A percentile compares a stretch with the other conserved stretches of the same genome.
Conservation (phyloP, 2,888 invertebrate species). For the Agrotis segetum region DNA sequence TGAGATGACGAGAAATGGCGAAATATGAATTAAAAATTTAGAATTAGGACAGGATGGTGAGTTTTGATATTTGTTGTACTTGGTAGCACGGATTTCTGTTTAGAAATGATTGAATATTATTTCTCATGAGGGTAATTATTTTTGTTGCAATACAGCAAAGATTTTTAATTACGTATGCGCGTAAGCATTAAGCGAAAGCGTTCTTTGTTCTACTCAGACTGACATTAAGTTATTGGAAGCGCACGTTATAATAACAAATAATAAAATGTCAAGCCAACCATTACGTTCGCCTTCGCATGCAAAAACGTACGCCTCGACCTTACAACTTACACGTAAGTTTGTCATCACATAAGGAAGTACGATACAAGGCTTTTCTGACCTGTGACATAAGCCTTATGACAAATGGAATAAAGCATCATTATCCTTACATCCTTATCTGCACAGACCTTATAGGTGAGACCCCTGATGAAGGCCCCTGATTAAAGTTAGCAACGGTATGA, state of each 20-base stretch:
- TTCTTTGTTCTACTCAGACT: background rate
- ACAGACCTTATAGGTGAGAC: constrained; percentile 38
- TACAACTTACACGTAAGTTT: constrained; percentile 23
- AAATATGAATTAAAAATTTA: too few relatives aligned
- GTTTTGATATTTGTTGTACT: too few relatives aligned
- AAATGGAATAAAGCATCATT: background rate
- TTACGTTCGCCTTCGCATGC: constrained; percentile 53
- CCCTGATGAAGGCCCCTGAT: constrained; percentile 46
- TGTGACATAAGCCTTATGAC: background rate
- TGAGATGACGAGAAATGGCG: too few relatives aligned
- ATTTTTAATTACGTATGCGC: background rate
- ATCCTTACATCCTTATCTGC: constrained; percentile 9
- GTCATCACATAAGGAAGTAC: constrained; percentile 57
- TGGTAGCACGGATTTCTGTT: too few relatives aligned
- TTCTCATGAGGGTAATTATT: too few relatives aligned
- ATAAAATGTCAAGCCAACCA: constrained; percentile 7
- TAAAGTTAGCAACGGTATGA: constrained; percentile 38
- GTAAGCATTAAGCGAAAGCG: too few relatives aligned
- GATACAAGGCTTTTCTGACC: background rate
- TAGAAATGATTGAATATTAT: too few relatives aligned
- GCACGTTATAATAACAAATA: constrained; percentile 29
- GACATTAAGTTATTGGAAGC: background rate
- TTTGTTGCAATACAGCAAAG: background rate
- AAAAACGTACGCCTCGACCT: constrained; percentile 36
- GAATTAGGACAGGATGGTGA: too few relatives aligned